phyloP scores from a whole-genome alignment of 1,140 invertebrate species.

The Ctenoplectra terminalis region DNA sequence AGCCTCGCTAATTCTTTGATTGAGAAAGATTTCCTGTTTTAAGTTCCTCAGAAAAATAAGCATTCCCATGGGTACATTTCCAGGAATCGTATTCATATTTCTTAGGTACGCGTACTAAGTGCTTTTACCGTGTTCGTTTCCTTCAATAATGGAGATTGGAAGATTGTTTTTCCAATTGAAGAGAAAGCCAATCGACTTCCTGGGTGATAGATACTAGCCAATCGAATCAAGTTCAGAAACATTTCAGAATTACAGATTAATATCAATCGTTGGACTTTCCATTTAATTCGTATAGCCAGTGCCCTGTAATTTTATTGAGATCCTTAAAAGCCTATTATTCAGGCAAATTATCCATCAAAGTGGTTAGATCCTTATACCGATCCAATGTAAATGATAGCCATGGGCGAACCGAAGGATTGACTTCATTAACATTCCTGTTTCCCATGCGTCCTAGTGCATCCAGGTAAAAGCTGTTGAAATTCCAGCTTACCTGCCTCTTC shows the following conservation, averaged over 20 bases:
- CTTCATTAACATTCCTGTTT: constrained; percentile 36
- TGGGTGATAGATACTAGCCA: neutral
- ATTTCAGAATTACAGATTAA: neutral
- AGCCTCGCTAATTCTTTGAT: no score
- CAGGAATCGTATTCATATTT: neutral
- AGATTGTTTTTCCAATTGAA: constrained; percentile 13
- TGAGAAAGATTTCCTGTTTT: no score
- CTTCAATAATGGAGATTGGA: neutral
- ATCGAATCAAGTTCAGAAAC: constrained; percentile 1
- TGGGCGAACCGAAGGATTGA: neutral
- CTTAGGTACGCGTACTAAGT: no score
- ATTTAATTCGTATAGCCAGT: neutral
- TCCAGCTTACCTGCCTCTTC: constrained; percentile 2
- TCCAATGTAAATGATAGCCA: neutral
- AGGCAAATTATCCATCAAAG: neutral
- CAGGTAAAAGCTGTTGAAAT: constrained; percentile 18
- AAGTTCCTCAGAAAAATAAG: no score
- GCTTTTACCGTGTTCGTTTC: neutral
- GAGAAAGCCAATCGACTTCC: constrained; percentile 7
- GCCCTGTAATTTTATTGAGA: neutral
- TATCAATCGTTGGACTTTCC: constrained; percentile 26
- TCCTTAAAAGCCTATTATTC: neutral
- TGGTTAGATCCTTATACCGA: no score
- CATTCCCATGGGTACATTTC: neutral
- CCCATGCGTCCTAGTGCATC: neutral